Evolutionary conservation across 30 jellyfish, hydroid and myxozoan genomes (phyloP).

Genomic region (Aurelia coerulea): DNA sequence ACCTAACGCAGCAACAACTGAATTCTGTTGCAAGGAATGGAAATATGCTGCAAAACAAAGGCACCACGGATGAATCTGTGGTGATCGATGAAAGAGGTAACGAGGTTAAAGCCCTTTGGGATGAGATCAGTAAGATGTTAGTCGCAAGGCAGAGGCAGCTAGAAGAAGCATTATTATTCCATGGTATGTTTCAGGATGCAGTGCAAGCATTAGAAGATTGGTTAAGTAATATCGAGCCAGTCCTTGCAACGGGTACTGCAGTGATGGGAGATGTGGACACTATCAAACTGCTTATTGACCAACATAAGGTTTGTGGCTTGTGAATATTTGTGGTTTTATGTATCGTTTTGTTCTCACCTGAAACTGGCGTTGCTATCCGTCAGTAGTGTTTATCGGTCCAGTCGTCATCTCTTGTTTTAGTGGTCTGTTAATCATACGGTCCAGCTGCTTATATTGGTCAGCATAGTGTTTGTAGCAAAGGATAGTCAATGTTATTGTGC

Average conservation of each 20-base stretch:
- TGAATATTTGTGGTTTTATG: neutral
- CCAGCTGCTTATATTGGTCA: too few relatives aligned
- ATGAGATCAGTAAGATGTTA: constrained; percentile 76
- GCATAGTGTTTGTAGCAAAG: too few relatives aligned
- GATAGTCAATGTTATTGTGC: too few relatives aligned
- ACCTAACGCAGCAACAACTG: constrained; percentile 75
- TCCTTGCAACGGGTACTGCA: constrained; percentile 87
- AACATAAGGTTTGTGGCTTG: constrained; percentile 65
- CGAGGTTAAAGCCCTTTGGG: constrained; percentile 85
- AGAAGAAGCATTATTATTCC: constrained; percentile 96
- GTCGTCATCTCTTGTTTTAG: too few relatives aligned
- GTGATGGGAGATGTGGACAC: constrained; percentile 99
- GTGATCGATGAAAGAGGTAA: constrained; percentile 77
- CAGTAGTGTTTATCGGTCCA: too few relatives aligned
- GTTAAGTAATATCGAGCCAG: constrained; percentile 86
- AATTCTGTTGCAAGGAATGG: constrained; percentile 82
- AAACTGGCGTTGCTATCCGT: too few relatives aligned
- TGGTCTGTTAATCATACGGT: too few relatives aligned
- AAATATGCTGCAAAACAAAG: constrained; percentile 69
- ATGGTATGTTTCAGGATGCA: constrained; percentile 99
- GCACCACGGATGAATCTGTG: constrained; percentile 75
- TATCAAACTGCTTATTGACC: constrained; percentile 88
- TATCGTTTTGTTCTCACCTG: neutral
- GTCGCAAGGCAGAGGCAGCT: constrained; percentile 91
- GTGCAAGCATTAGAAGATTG: constrained; percentile 92